phyloP scores from a whole-genome alignment of 2,888 invertebrate species.

The Drosophila bunnanda region DNA sequence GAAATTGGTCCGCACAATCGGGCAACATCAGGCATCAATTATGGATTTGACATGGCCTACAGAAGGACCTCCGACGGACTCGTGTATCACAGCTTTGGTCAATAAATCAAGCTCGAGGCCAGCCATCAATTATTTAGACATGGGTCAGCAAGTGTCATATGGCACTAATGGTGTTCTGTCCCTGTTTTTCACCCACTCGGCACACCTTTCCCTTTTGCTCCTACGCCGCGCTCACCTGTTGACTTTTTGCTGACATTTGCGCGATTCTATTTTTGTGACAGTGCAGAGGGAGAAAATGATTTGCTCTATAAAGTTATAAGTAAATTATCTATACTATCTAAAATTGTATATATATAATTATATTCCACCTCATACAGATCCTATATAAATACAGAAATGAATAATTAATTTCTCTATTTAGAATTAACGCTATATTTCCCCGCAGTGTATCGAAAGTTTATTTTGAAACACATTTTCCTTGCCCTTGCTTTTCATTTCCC shows the following conservation, averaged over 20 bases:
- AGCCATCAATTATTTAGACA: constrained; percentile 67
- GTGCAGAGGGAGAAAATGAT: constrained; percentile 2
- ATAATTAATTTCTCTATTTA: no score
- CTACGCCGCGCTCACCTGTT: constrained; percentile 40
- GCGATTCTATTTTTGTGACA: constrained; percentile 25
- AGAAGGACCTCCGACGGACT: constrained; percentile 6
- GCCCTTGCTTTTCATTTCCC: background rate
- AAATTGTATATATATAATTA: no score
- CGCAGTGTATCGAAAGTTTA: constrained; percentile 4
- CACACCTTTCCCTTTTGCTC: background rate
- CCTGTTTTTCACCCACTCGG: constrained; percentile 4
- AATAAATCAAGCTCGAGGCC: constrained; percentile 72
- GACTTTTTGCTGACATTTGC: constrained; percentile 42
- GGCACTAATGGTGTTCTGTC: constrained; percentile 10
- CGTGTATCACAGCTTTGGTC: constrained; percentile 46
- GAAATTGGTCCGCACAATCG: constrained; percentile 31
- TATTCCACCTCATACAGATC: no score
- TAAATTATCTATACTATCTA: background rate
- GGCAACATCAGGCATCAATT: constrained; percentile 36
- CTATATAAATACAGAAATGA: no score
- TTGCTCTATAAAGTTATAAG: no score
- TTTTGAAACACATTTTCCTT: background rate
- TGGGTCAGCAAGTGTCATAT: constrained; percentile 50
- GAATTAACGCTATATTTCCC: no score
- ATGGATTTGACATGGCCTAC: constrained; percentile 26